Conservation (phyloP, 2,888 invertebrate genomes). For the Neoascia interrupta region DNA sequence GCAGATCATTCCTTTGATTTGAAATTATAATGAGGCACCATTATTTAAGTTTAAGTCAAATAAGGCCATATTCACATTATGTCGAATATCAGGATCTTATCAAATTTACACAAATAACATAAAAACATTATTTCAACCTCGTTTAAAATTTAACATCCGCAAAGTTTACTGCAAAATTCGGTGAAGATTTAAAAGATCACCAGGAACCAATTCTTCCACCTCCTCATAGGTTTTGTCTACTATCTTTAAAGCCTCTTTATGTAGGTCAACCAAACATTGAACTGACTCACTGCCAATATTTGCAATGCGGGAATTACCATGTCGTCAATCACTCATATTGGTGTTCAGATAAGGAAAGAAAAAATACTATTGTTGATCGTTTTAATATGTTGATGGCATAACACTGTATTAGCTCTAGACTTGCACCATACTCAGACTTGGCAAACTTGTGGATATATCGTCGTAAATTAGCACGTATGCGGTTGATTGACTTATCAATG, state of each 20-base stretch:
- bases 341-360: background rate
- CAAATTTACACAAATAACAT: too few species aligned
- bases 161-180: too few species aligned
- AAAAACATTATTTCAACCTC: too few species aligned
- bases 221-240: too few species aligned
- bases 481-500: conserved; percentile 31
- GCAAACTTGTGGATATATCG: conserved; percentile 14
- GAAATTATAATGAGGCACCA: too few species aligned
- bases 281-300: conserved; percentile 11
- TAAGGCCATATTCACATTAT: too few species aligned
- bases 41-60: too few species aligned
- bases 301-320: conserved; percentile 8
- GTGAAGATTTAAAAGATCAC: too few species aligned
- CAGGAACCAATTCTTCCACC: too few species aligned
- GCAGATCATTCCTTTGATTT: too few species aligned
- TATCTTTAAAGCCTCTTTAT: too few species aligned
- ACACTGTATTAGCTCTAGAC: background rate
- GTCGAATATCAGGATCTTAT: too few species aligned
- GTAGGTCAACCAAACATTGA: conserved; percentile 7
- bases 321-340: background rate
- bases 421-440: conserved; percentile 26
- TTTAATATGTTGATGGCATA: conserved; percentile 5
- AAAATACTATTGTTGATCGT: background rate
- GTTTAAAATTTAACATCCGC: background rate
- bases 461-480: conserved; percentile 7